Conservation (phyloP, 2,113 vertebrate species). For the Smithornis capensis region DNA sequence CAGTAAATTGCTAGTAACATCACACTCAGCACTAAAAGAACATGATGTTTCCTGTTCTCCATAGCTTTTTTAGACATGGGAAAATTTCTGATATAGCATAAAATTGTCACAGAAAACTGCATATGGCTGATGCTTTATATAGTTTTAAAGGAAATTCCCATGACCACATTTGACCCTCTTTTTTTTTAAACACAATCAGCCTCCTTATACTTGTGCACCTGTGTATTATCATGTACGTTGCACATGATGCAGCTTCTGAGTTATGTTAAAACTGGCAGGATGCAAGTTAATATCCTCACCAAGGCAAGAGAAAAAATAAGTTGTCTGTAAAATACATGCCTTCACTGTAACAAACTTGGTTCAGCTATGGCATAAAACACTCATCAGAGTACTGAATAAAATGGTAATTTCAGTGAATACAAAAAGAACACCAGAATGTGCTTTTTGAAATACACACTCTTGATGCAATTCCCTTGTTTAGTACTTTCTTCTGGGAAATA, state of each 20-base stretch:
- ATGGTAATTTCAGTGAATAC: neutral
- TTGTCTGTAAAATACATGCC: neutral
- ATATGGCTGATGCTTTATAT: constrained; percentile 17
- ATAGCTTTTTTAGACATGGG: constrained; percentile 27
- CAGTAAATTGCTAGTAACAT: constrained; percentile 36
- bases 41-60: constrained; percentile 35
- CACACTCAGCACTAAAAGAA: constrained; percentile 43
- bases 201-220: neutral
- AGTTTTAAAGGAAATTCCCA: constrained; percentile 52
- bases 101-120: constrained; percentile 24
- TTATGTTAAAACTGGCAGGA: neutral
- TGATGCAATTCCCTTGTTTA: neutral
- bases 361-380: neutral
- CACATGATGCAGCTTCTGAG: neutral
- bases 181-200: neutral
- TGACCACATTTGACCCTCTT: constrained; percentile 25
- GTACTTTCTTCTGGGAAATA: neutral
- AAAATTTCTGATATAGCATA: constrained; percentile 20
- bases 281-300: neutral
- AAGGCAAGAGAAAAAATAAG: neutral
- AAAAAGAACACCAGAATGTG: neutral
- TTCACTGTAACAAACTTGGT: neutral
- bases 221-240: neutral
- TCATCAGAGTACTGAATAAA: neutral
- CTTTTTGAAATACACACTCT: neutral